Conservation (phyloP, 2,888 invertebrate species). For the Orgyia antiqua region DNA sequence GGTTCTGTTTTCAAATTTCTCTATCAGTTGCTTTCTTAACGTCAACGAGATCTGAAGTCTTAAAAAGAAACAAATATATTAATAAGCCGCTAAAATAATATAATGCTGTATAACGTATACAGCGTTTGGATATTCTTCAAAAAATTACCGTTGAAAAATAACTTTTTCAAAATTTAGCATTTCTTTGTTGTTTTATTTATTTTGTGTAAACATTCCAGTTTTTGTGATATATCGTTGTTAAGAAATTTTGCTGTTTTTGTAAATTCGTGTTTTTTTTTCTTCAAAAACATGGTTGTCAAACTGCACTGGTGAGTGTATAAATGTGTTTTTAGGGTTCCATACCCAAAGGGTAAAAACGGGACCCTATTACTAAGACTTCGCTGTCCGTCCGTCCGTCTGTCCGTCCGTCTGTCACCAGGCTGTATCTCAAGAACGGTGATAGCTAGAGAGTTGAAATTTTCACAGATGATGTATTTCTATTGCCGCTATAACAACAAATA, state of each 20-base stretch:
- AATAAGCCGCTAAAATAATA: slow-evolving; percentile 26
- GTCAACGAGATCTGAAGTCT: slow-evolving; percentile 30
- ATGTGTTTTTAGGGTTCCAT: too few species aligned
- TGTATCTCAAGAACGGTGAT: too few species aligned
- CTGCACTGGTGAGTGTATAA: slow-evolving; percentile 47
- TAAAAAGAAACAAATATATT: slow-evolving; percentile 21
- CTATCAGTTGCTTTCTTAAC: slow-evolving; percentile 35
- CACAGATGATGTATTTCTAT: too few species aligned
- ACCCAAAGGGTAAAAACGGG: too few species aligned
- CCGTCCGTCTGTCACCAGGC: too few species aligned
- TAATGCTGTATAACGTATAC: slow-evolving; percentile 62
- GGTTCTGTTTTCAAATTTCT: slow-evolving; percentile 33
- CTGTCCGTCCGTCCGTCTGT: too few species aligned
- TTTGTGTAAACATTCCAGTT: slow-evolving; percentile 45
- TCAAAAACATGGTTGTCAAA: slow-evolving; percentile 47
- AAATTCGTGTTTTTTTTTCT: slow-evolving; percentile 20
- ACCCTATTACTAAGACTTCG: too few species aligned
- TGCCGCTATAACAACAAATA: too few species aligned
- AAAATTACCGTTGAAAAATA: slow-evolving; percentile 49
- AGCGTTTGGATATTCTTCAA: slow-evolving; percentile 47
- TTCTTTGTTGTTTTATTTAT: slow-evolving; percentile 13
- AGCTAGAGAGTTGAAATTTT: too few species aligned
- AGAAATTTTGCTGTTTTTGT: slow-evolving; percentile 28
- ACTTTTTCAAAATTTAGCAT: slow-evolving; percentile 17
- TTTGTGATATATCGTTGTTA: slow-evolving; percentile 42